Evolutionary conservation across 2,113 vertebrate species (phyloP), one percentile per base, ranked within the genome.

Genomic region (Hipposideros armiger): DNA sequence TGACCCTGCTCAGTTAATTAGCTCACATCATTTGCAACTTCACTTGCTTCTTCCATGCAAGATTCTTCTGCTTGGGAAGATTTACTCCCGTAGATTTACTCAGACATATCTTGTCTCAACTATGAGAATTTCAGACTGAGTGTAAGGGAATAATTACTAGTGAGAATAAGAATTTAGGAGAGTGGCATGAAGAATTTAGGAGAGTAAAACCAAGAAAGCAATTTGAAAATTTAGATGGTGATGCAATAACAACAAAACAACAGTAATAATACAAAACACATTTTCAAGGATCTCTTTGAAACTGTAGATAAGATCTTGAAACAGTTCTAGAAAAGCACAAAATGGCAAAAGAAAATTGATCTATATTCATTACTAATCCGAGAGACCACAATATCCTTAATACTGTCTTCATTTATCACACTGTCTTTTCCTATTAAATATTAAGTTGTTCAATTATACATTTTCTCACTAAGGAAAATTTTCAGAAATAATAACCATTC

Each of bases 131-230:
- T 90, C 67, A 85, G 45, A 66, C 40, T 64, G 7, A 90, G 40
- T 52, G n/a, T 36, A 90, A 82, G 50, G 16, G 50, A 72, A 52
- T 42, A 74, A 56, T n/a, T 60, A 95, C 20, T 80, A 93, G 66
- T 40, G 20, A 40, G 40, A 50, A 70, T 26, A 77, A 93, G 64
- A 87, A 95, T 73, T 95, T 88, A 89, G 72, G 47, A 82, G 28
- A 87, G 0, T 69, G 66, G 6, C 50, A 87, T 30, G 69, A 52
- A 47, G 7, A 70, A 36, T 36, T 36, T 36, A 36, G 36, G 16
- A 86, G 45, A 90, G 1, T n/a, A 45, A 82, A 96, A 66, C 24
- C 26, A 92, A 60, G 54, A 94, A 81, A 76, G 10, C 13, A 58
- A 72, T 69, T 8, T 67, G 47, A 88, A 74, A 73, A 60, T 95